Evolutionary conservation across 2,888 invertebrate genomes (phyloP).

Genomic region (Rhagonycha lutea): DNA sequence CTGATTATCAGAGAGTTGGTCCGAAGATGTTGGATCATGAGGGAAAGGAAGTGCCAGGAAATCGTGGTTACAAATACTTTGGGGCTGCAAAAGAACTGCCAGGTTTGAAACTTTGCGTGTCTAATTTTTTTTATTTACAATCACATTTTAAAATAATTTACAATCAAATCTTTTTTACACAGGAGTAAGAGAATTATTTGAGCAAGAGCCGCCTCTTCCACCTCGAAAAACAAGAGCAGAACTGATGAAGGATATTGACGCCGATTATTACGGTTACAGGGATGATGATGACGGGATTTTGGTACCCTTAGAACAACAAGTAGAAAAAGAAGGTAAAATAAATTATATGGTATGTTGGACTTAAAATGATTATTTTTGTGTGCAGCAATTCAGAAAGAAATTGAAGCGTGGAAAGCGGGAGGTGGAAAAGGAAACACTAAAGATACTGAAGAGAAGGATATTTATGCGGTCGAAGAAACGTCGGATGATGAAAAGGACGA

Average conservation of each 20-base stretch:
- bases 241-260: constrained; percentile 97
- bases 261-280: constrained; percentile 97
- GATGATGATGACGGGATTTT: constrained; percentile 98
- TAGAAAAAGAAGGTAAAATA: constrained; percentile 70
- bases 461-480: constrained; percentile 65
- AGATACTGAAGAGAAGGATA: constrained; percentile 72
- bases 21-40: constrained; percentile 93
- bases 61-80: constrained; percentile 98
- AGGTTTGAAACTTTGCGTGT: constrained; percentile 54
- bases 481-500: constrained; percentile 47
- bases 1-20: constrained; percentile 89
- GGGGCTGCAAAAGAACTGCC: constrained; percentile 98
- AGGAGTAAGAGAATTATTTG: constrained; percentile 96
- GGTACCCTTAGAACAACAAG: constrained; percentile 81
- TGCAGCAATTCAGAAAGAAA: constrained; percentile 62
- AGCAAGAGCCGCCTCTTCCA: constrained; percentile 90
- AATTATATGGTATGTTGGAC: neutral
- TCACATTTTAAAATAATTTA: neutral
- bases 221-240: constrained; percentile 93
- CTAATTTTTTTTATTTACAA: neutral
- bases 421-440: constrained; percentile 61
- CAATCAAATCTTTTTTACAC: constrained; percentile 5
- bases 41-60: constrained; percentile 96
- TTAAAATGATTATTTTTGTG: constrained; percentile 18
- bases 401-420: constrained; percentile 75